Base-by-base conservation (phyloP, 2,113 vertebrate genomes). In the Pungitius pungitius region DNA sequence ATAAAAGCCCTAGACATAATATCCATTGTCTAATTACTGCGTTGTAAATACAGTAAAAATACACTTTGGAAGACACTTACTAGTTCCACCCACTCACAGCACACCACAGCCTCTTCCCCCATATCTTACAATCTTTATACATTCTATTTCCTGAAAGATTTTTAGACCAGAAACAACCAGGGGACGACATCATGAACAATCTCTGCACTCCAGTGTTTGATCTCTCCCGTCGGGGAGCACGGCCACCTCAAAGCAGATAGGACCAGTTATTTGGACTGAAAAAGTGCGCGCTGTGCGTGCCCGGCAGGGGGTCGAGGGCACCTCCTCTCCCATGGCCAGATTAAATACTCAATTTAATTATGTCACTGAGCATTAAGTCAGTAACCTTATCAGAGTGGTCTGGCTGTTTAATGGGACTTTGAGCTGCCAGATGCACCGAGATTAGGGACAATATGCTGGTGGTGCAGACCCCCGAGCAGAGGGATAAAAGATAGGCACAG, bases 271-370 rank as follows among this genome's bases (percentile, higher is more conserved):
- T 68, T 51, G 30, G 27, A 73, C 52, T 0, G 17, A 63, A 62
- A 17, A 42, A 73, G 45, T 49, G 77, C 78, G 54, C 45, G 30
- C 75, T 59, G 2, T 39, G 37, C 55, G 68, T 33, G 73, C 75
- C 54, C 54, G 1, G 63, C 37, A 20, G 67, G 77, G 83, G 83
- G 66, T 83, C 14, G 11, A 20, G 52, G 40, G 64, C 68, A 75
- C 52, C 60, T 82, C 76, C 37, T 30, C 65, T 79, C 45, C 62
- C 51, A 43, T 72, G 33, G 73, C 62, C 84, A 86, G 86, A 91
- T 90, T 91, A 88, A 90, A 84, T 89, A 88, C 76, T 85, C 82
- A 76, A 84, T 89, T 90, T 91, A 92, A 91, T 91, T 88, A 91
- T 77, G 82, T 89, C 79, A 73, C 58, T 70, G 54, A 62, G 85